Evolutionary conservation across 2,888 invertebrate species (phyloP).

Genomic region (Petrolisthes cinctipes): DNA sequence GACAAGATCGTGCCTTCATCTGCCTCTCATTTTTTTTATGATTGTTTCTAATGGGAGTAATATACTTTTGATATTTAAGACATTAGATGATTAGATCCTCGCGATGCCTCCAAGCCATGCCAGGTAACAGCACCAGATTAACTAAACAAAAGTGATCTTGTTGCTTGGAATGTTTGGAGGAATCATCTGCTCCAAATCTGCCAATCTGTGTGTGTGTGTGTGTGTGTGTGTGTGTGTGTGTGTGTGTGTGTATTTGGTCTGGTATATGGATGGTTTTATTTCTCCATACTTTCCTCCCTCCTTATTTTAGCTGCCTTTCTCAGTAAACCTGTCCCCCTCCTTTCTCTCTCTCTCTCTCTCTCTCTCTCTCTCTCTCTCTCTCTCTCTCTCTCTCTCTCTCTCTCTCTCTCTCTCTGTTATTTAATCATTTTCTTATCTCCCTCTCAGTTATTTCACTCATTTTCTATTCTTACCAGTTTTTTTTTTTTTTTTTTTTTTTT

Average conservation of each 20-base stretch:
- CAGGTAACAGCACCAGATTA: too few relatives aligned
- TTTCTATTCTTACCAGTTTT: neutral
- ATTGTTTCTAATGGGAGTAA: neutral
- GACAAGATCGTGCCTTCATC: neutral
- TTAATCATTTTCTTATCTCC: neutral
- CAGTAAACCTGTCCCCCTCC: neutral
- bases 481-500: too few relatives aligned
- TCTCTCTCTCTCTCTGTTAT: neutral
- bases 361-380: slow-evolving; percentile 1
- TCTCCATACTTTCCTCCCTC: neutral
- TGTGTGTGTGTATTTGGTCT: slow-evolving; percentile 11
- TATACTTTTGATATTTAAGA: neutral
- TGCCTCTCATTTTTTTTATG: neutral
- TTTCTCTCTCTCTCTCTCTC: neutral
- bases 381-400: neutral
- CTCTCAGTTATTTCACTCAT: neutral
- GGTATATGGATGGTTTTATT: neutral
- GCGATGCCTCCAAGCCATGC: too few relatives aligned
- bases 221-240: slow-evolving; percentile 33
- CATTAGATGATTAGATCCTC: too few relatives aligned
- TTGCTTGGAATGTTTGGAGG: neutral
- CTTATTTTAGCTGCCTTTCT: neutral
- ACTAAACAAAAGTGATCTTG: neutral
- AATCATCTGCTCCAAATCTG: neutral
- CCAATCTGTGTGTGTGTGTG: slow-evolving; percentile 8